Evolutionary conservation across 2,113 vertebrate genomes (phyloP), one percentile per base, ranked within the genome.

Genomic region (Scytalopus superciliaris): DNA sequence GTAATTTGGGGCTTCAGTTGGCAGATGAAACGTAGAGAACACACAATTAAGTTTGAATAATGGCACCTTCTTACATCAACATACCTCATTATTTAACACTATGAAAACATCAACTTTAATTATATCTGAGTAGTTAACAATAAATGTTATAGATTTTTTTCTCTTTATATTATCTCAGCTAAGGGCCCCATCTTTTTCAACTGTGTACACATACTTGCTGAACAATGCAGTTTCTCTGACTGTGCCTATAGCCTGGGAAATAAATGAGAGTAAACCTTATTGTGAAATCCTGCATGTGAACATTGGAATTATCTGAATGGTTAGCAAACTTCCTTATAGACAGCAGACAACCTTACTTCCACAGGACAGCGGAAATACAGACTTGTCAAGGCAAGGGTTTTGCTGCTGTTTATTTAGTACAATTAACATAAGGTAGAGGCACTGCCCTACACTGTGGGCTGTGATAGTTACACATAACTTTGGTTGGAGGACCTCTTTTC

Each of bases 1-100:
- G 35, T 78, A 89, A 77, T 94, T 19, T 9, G 2, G n/a, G 37
- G 53, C 84, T 13, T 83, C 35, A 42, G 11, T 12, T 91, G 53
- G 28, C 44, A 75, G 31, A 91, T 68, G 35, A 92, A 93, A 91
- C 28, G 12, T 66, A 42, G 67, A 91, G 35, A 45, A 73, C 28
- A 89, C n/a, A 52, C 6, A 25, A 87, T 91, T 89, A 85, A 80
- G 14, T 90, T 85, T 91, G 91, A 95, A 93, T 80, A 74, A 93
- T 67, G 50, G 19, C 33, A 66, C 42, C 66, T 90, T 89, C 82
- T 94, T 94, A 76, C 37, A 69, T 87, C 67, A 91, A 73, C 70
- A 69, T 21, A 87, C 28, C 31, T 94, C n/a, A 69, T 93, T 94
- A 69, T 74, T 92, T 76, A 94, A 87, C 55, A 45, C 19, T 87